These are phyloP conservation scores for Pterois miles DNA, from an alignment of 2,797 vertebrate species.

Conservation along the genomic window DNA sequence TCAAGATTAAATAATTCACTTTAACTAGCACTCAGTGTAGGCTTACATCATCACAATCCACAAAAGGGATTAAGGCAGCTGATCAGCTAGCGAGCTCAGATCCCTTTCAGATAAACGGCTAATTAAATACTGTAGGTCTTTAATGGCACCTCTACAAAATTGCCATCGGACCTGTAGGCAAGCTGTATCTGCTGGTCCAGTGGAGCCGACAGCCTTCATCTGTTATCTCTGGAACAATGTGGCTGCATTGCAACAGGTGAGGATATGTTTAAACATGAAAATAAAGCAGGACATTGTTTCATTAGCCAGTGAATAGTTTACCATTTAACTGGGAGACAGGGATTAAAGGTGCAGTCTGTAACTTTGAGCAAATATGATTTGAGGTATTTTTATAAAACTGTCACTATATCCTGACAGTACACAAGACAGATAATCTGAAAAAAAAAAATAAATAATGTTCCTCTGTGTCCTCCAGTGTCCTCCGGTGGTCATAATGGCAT, in stretches of 20 bases:
- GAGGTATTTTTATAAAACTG: too few species aligned
- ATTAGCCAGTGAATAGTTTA: background rate
- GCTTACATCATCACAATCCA: slow-evolving; percentile 38
- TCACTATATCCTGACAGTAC: too few species aligned
- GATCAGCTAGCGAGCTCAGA: slow-evolving; percentile 54
- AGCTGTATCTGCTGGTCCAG: background rate
- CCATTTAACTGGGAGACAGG: background rate
- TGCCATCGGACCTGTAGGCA: background rate
- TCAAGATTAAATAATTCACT: slow-evolving; percentile 57
- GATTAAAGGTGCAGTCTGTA: background rate
- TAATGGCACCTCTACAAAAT: slow-evolving; percentile 10
- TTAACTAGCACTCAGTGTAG: slow-evolving; percentile 45
- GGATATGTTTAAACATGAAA: background rate
- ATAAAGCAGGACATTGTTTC: background rate
- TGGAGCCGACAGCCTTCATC: background rate
- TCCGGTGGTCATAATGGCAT: too few species aligned
- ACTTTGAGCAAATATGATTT: background rate
- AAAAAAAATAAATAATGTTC: too few species aligned
- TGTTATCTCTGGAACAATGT: background rate
- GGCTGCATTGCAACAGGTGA: background rate
- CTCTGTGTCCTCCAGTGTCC: too few species aligned
- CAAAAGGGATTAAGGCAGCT: slow-evolving; percentile 59
- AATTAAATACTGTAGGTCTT: slow-evolving; percentile 45
- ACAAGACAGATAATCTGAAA: too few species aligned
- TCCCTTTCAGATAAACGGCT: slow-evolving; percentile 59